These are phyloP conservation scores for Hydrolagus colliei DNA, from an alignment of 2,797 vertebrate genomes.

Conservation along the genomic window DNA sequence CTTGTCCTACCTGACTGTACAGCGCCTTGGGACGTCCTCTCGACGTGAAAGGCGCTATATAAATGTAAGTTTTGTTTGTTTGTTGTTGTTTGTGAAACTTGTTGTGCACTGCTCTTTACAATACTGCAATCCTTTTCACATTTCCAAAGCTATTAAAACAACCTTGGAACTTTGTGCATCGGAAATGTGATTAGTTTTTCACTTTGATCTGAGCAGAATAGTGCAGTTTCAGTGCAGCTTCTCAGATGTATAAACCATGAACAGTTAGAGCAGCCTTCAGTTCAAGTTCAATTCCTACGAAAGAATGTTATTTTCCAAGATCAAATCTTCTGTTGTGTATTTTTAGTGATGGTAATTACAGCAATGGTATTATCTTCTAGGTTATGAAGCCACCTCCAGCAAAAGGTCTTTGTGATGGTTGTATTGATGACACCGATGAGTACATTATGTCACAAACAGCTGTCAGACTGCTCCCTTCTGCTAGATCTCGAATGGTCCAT, in stretches of 20 bases:
- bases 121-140: neutral
- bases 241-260: neutral
- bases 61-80: no score
- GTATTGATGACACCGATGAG: constrained; percentile 45
- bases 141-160: neutral
- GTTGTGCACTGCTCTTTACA: no score
- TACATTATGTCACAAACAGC: constrained; percentile 38
- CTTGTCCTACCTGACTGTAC: no score
- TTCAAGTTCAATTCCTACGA: neutral
- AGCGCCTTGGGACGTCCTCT: no score
- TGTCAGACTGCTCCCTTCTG: constrained; percentile 38
- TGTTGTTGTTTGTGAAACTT: no score
- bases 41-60: no score
- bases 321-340: constrained; percentile 13
- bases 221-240: neutral
- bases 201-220: neutral
- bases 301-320: neutral
- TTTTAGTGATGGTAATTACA: constrained; percentile 16
- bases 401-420: constrained; percentile 45
- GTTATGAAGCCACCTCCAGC: constrained; percentile 41
- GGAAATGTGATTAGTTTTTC: neutral
- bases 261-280: neutral
- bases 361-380: constrained; percentile 44
- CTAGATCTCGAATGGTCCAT: constrained; percentile 39
- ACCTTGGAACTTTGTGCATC: neutral